phyloP scores from a whole-genome alignment of 2,888 invertebrate genomes.

The Oligia strigilis region DNA sequence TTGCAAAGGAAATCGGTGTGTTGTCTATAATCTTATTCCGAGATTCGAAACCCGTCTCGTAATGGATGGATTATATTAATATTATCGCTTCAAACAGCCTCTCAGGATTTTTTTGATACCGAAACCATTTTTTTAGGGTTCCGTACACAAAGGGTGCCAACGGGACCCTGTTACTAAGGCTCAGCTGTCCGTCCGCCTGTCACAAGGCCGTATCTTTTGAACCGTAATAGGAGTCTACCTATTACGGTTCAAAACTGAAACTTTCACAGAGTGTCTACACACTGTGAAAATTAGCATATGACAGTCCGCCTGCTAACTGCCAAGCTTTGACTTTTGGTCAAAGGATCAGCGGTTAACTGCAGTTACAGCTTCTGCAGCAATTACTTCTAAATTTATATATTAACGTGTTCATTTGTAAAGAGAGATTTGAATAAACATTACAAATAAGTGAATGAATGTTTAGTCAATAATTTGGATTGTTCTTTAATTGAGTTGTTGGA shows the following conservation, averaged over 20 bases:
- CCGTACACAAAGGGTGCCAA: not conserved
- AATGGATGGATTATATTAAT: slow-evolving; percentile 43
- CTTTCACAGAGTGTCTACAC: too few relatives aligned
- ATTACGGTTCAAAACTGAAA: too few relatives aligned
- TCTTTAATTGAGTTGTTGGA: not conserved
- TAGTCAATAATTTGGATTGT: not conserved
- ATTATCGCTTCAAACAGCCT: slow-evolving; percentile 15
- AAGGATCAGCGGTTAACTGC: slow-evolving; percentile 12
- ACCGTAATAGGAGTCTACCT: not conserved
- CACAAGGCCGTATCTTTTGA: not conserved
- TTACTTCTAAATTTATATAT: slow-evolving; percentile 7
- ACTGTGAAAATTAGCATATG: not conserved
- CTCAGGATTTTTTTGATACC: not conserved
- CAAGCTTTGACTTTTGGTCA: slow-evolving; percentile 9
- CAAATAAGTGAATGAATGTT: not conserved
- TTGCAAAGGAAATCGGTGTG: slow-evolving; percentile 24
- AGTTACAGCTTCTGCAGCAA: not conserved
- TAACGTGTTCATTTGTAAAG: not conserved
- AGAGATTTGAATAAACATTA: not conserved
- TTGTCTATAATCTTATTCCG: slow-evolving; percentile 37
- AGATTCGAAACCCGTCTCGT: slow-evolving; percentile 16
- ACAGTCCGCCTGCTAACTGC: not conserved
- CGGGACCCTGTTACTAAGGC: not conserved
- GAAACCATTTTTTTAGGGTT: not conserved
- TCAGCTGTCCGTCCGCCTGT: not conserved